Evolutionary conservation across 1,140 invertebrate genomes (phyloP).

Genomic region (Trachelipus rathkii): DNA sequence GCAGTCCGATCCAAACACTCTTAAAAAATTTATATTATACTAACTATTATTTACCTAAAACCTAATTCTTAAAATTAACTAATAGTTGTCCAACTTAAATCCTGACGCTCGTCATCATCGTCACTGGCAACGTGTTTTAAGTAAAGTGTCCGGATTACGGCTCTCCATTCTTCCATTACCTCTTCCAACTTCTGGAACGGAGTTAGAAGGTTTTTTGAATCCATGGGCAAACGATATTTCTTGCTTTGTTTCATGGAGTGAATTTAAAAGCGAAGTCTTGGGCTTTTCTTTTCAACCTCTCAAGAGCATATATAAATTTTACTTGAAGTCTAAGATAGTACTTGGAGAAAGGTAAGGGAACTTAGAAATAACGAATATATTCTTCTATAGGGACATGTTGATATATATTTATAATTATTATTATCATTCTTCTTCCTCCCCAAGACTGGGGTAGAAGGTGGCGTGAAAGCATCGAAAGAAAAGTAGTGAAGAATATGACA

Average conservation of each 20-base stretch:
- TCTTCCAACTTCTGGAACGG: conserved; percentile 66
- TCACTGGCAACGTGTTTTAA: conserved; percentile 82
- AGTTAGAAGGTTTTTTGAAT: conserved; percentile 60
- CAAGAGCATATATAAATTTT: conserved; percentile 90
- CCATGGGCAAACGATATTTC: conserved; percentile 74
- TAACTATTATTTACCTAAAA: no score
- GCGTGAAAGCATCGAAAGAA: no score
- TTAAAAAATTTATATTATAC: no score
- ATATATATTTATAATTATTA: no score
- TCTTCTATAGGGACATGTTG: no score
- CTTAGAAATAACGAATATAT: no score
- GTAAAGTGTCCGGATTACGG: conserved; percentile 67
- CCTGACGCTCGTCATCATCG: conserved; percentile 67
- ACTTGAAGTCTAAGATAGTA: conserved; percentile 87
- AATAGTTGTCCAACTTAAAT: conserved; percentile 12
- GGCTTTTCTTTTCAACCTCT: conserved; percentile 90
- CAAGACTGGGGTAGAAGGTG: no score
- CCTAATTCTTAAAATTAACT: no score
- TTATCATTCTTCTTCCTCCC: no score
- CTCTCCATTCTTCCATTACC: conserved; percentile 68
- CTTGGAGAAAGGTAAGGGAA: conserved; percentile 63
- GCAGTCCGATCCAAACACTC: no score
- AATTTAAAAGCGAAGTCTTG: conserved; percentile 96
- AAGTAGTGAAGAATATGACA: no score
- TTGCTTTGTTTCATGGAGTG: conserved; percentile 95